phyloP scores from a whole-genome alignment of 2,888 invertebrate species.

The Heteromyza rotundicornis region DNA sequence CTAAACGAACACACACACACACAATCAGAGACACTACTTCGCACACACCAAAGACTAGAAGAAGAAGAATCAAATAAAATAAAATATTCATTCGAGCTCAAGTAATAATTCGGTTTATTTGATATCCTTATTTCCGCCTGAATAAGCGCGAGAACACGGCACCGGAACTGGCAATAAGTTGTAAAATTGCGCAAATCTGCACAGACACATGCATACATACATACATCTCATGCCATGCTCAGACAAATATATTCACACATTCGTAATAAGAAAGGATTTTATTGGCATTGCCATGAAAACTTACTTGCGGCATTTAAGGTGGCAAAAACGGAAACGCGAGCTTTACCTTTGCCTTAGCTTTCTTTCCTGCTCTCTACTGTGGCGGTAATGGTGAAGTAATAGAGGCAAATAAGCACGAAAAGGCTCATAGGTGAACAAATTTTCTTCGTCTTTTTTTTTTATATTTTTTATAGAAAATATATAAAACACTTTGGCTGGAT shows the following conservation, averaged over 20 bases:
- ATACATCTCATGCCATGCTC: not conserved
- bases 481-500: too few species aligned
- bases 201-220: conserved; percentile 1
- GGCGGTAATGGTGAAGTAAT: too few species aligned
- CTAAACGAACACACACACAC: too few species aligned
- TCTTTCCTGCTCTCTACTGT: too few species aligned
- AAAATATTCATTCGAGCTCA: not conserved
- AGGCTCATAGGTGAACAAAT: too few species aligned
- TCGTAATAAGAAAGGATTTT: conserved; percentile 15
- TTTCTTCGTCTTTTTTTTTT: too few species aligned
- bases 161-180: conserved; percentile 34
- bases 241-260: conserved; percentile 9
- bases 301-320: not conserved
- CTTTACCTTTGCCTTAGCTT: too few species aligned
- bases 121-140: conserved; percentile 36
- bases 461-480: too few species aligned
- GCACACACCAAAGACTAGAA: too few species aligned
- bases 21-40: too few species aligned
- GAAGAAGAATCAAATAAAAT: not conserved
- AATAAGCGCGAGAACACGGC: conserved; percentile 32
- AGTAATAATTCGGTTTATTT: conserved; percentile 35
- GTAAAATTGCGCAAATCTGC: conserved; percentile 18
- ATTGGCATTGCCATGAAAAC: conserved; percentile 19
- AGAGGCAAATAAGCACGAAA: too few species aligned
- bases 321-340: too few species aligned